Conservation (phyloP, 1,140 invertebrate species). For the Scaptomyza hsui region DNA sequence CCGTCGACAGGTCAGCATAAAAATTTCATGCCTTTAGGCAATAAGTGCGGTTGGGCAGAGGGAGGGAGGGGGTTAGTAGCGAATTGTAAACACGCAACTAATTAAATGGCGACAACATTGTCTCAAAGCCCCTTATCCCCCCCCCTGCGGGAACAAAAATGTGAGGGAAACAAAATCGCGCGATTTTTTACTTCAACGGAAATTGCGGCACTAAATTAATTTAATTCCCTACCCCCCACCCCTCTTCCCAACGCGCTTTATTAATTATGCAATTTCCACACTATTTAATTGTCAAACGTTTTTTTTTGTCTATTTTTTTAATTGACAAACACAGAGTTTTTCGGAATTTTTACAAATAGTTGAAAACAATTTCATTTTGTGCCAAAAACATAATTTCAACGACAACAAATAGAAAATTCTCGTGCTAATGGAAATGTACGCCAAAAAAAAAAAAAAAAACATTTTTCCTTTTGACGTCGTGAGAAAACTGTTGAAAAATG, state of each 20-base stretch:
- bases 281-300: constrained; percentile 16
- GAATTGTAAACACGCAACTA: constrained; percentile 40
- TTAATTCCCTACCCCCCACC: not conserved
- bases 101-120: constrained; percentile 39
- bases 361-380: constrained; percentile 2
- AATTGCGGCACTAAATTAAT: constrained; percentile 29
- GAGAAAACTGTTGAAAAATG: constrained; percentile 26
- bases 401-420: not conserved
- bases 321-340: constrained; percentile 1
- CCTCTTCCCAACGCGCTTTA: not conserved
- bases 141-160: not conserved
- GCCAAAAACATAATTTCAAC: constrained; percentile 1
- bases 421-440: constrained; percentile 11
- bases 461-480: constrained; percentile 26
- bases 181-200: constrained; percentile 24
- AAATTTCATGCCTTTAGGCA: constrained; percentile 39
- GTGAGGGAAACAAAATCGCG: constrained; percentile 9
- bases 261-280: constrained; percentile 40
- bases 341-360: not conserved
- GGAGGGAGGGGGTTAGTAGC: not conserved
- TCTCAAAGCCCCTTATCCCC: not conserved
- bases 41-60: constrained; percentile 3
- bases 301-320: not conserved
- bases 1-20: constrained; percentile 42
- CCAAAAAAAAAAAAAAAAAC: not conserved